phyloP scores from a whole-genome alignment of 2,113 vertebrate species.

The Lasiurus borealis region DNA sequence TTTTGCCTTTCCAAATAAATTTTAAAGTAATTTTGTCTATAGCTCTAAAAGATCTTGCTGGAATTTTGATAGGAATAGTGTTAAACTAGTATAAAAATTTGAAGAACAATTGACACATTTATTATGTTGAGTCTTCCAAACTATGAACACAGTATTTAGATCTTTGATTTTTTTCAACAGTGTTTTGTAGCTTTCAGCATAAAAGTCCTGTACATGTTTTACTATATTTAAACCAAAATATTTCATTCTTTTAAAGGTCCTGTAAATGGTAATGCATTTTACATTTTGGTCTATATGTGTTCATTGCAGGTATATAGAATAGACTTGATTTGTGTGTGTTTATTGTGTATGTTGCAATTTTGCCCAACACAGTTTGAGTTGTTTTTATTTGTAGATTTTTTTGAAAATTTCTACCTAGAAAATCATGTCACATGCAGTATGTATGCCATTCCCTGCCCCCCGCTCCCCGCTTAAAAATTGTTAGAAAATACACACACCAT shows the following conservation, averaged over 20 bases:
- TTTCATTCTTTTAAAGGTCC: neutral
- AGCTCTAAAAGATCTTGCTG: constrained; percentile 24
- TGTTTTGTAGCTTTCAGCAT: neutral
- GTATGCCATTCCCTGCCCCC: neutral
- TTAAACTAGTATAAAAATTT: neutral
- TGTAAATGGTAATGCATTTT: neutral
- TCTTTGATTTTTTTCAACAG: neutral
- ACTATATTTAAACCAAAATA: neutral
- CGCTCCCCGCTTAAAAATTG: neutral
- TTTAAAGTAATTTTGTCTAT: constrained; percentile 43
- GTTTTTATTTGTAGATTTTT: neutral
- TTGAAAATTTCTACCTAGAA: no score
- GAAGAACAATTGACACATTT: neutral
- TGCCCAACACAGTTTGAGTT: neutral
- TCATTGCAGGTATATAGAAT: neutral
- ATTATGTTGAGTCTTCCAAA: neutral
- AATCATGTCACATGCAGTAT: neutral
- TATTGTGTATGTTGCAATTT: neutral
- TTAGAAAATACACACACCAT: neutral
- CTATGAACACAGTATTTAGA: neutral
- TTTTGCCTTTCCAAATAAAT: neutral
- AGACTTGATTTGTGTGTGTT: neutral
- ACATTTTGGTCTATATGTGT: neutral
- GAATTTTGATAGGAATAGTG: constrained; percentile 12
- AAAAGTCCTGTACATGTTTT: neutral